Base-by-base conservation (phyloP, 2,113 vertebrate genomes). In the Poeciliopsis retropinna region DNA sequence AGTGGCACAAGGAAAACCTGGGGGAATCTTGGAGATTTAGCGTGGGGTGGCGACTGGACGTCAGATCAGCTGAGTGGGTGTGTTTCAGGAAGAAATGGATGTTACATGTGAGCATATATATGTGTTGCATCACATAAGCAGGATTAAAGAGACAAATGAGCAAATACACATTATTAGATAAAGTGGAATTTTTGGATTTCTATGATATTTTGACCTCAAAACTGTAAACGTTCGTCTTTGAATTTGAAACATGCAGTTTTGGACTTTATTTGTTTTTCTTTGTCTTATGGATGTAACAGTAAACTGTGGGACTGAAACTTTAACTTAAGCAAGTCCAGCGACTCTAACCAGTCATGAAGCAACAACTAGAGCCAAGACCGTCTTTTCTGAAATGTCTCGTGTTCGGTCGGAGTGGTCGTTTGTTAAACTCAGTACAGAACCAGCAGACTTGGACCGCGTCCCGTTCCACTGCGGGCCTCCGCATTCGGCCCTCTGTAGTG, bases 401-500 rank as follows among this genome's bases (percentile, higher is more conserved):
- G 28, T 67, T 65, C 32, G 17, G 0, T 67, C 17, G 47, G 67
- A 31, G 4, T 65, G 54, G 70, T 57, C 12, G 62, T 41, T 28
- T 1, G 27, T n/a, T 73, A 60, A 29, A 54, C 54, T 9, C n/a
- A 22, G 47, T 29, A 57, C 73, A 70, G 64, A 28, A 31, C 19
- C 34, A 65, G 34, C 66, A 34, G 73, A 37, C 67, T 63, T n/a
- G 34, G 81, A 30, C 47, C 47, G 12, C 39, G 39, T 28, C 51
- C 47, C 3, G 37, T 61, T 28, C 29, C 1, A 8, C 31, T 31
- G 34, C 39, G 29, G 64, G 70, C 41, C 57, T 70, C 37, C 32
- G 63, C 25, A 14, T 32, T 41, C 10, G 31, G 78, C 64, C 76
- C 41, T 88, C 51, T 84, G 85, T 74, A 78, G 85, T 85, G 80